phyloP scores from a whole-genome alignment of 2,797 vertebrate genomes.

The Hypotaenidia philippensis region DNA sequence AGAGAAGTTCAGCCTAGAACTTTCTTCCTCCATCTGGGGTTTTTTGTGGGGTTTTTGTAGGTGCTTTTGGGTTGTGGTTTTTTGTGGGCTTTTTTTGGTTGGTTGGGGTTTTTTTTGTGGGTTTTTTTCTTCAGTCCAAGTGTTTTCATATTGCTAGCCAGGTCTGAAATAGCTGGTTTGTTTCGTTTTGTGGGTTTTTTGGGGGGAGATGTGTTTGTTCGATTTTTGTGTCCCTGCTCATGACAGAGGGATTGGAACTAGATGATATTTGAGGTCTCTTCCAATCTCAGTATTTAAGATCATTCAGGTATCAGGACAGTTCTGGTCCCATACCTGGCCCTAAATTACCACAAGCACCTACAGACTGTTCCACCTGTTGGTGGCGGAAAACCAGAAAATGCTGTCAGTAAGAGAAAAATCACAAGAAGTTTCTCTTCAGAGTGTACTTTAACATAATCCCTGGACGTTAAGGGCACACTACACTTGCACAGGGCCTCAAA shows the following conservation, averaged over 20 bases:
- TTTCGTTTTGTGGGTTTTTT: neutral
- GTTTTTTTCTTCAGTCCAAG: neutral
- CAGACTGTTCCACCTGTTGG: neutral
- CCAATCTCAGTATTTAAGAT: neutral
- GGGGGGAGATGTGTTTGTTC: too few relatives aligned
- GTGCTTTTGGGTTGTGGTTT: too few relatives aligned
- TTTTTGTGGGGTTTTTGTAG: too few relatives aligned
- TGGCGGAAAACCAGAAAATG: neutral
- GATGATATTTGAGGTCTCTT: too few relatives aligned
- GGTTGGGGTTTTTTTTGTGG: too few relatives aligned
- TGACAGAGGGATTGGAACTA: too few relatives aligned
- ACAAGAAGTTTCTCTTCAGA: slow-evolving; percentile 10
- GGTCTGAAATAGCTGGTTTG: neutral
- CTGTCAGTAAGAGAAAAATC: slow-evolving; percentile 26
- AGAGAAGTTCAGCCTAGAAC: neutral
- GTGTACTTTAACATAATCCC: neutral
- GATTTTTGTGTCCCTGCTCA: too few relatives aligned
- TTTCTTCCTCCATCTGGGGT: neutral
- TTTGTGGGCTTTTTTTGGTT: too few relatives aligned
- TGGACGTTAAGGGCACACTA: neutral
- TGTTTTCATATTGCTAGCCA: neutral
- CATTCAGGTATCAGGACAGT: neutral
- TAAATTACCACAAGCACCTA: neutral
- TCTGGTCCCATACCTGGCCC: neutral
- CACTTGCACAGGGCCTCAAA: neutral